Conservation (phyloP, 1,140 invertebrate genomes). For the Bombyx mori region DNA sequence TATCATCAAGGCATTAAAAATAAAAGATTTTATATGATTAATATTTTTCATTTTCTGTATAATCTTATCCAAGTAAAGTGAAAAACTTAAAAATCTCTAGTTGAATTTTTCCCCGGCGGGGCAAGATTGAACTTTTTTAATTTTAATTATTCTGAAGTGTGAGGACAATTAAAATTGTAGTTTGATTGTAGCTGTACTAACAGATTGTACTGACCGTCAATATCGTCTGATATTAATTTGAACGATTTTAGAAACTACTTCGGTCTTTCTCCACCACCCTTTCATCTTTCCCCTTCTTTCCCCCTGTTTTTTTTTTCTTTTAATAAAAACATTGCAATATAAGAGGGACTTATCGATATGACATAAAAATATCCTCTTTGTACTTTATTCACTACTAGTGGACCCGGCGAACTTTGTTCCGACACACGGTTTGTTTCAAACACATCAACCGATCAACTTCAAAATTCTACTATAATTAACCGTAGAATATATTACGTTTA, state of each 20-base stretch:
- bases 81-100: not conserved
- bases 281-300: not conserved
- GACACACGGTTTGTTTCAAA: no score
- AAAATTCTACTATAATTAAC: no score
- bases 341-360: not conserved
- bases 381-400: not conserved
- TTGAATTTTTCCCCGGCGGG: not conserved
- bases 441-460: no score
- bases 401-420: no score
- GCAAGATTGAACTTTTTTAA: not conserved
- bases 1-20: not conserved
- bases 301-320: not conserved
- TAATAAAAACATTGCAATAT: not conserved
- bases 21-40: conserved; percentile 2
- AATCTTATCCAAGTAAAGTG: conserved; percentile 1
- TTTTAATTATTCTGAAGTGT: not conserved
- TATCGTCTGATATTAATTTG: not conserved
- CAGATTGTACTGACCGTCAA: not conserved
- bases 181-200: not conserved
- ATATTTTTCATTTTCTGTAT: conserved; percentile 1
- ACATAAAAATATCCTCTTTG: not conserved
- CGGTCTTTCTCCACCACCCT: not conserved
- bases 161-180: no score
- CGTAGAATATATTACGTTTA: no score
- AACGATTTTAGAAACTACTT: conserved; percentile 1